Evolutionary conservation across 2,797 vertebrate species (phyloP).

Genomic region (Paramormyrops hopkinsi): DNA sequence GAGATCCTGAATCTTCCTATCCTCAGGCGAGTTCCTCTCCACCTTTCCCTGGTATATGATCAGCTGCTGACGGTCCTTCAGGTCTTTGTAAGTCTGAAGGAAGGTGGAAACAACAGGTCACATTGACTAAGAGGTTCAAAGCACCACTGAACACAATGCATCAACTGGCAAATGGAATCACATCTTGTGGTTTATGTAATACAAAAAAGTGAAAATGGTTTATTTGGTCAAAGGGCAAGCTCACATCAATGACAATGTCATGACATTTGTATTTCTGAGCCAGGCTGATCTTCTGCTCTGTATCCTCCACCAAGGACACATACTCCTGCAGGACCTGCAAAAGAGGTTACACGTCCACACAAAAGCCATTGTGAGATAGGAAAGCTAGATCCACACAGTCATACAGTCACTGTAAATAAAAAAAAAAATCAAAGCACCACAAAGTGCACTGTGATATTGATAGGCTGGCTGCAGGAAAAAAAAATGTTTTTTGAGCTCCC

Average conservation of each 20-base stretch:
- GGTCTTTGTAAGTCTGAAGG: conserved; percentile 76
- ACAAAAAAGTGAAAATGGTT: neutral
- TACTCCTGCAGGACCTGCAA: conserved; percentile 84
- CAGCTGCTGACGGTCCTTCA: conserved; percentile 85
- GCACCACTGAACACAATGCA: neutral
- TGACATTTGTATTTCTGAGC: conserved; percentile 92
- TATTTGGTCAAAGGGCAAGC: conserved; percentile 24
- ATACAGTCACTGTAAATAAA: neutral
- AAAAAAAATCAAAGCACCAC: neutral
- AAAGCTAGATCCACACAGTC: neutral
- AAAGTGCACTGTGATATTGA: neutral
- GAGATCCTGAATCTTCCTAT: conserved; percentile 75
- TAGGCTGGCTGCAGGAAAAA: neutral
- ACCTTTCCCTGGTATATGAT: conserved; percentile 76
- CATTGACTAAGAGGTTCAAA: neutral
- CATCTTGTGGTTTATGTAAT: neutral
- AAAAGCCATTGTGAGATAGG: neutral
- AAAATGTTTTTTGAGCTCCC: neutral
- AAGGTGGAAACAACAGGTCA: conserved; percentile 19
- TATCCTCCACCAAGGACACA: conserved; percentile 77
- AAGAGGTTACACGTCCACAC: neutral
- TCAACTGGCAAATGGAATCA: neutral
- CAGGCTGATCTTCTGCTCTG: conserved; percentile 70
- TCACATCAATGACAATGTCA: conserved; percentile 87
- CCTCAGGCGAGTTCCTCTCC: conserved; percentile 71